phyloP scores from a whole-genome alignment of 1,140 invertebrate genomes.

The Formica selysi region DNA sequence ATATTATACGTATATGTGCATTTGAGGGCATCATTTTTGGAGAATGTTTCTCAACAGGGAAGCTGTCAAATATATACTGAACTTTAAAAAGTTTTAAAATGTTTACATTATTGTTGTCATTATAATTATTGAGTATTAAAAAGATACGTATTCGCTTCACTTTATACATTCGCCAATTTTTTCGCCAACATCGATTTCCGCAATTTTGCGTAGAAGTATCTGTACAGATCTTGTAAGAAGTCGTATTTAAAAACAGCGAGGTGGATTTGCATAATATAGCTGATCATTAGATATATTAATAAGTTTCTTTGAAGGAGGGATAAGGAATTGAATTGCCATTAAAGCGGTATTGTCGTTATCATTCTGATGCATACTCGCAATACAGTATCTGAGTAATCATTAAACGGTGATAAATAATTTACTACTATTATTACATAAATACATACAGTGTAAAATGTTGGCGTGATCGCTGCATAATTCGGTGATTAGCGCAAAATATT shows the following conservation, averaged over 20 bases:
- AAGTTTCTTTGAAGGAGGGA: conserved; percentile 1
- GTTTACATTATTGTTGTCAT: not conserved
- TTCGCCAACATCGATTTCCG: not conserved
- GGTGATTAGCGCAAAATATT: conserved; percentile 30
- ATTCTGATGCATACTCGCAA: conserved; percentile 60
- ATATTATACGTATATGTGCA: not conserved
- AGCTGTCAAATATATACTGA: not conserved
- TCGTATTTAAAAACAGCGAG: conserved; percentile 47
- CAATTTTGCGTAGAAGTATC: conserved; percentile 16
- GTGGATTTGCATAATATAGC: conserved; percentile 30
- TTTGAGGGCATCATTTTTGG: not conserved
- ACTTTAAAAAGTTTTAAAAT: conserved; percentile 7
- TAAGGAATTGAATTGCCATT: conserved; percentile 53
- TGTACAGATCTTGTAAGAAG: conserved; percentile 16
- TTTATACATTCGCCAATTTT: conserved; percentile 18
- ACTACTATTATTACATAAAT: conserved; percentile 62
- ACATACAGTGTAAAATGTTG: conserved; percentile 58
- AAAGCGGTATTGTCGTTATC: conserved; percentile 65
- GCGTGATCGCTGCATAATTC: conserved; percentile 41
- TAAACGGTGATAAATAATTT: conserved; percentile 66
- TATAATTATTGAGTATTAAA: conserved; percentile 7
- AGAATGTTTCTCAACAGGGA: not conserved
- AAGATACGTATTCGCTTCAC: conserved; percentile 5
- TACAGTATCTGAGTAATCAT: conserved; percentile 51
- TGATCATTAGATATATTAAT: conserved; percentile 26